Base-by-base conservation (phyloP, 2,113 vertebrate genomes). In the Marmota monax region DNA sequence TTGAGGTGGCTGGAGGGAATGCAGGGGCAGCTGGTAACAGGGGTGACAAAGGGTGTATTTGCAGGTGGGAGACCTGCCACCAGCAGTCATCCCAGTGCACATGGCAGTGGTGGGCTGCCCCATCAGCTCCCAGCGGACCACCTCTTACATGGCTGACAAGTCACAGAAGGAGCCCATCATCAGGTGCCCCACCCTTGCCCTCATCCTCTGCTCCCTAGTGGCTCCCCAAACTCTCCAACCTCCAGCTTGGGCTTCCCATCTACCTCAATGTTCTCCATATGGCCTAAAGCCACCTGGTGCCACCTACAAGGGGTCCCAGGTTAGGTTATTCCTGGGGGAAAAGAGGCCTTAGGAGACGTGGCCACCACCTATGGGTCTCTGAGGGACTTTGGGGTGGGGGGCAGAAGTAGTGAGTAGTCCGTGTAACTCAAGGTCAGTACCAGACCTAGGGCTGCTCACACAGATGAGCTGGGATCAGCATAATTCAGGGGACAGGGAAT, bases 101-200 rank as follows among this genome's bases (percentile, higher is more conserved):
- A 99, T 99, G 98, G 98, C 97, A 0, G 99, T 99, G 78, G 99
- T 98, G 96, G 99, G 99, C 92, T 99, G 99, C 91, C 99, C 99
- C 5, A 95, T 99, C 96, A 99, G 99, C 98, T 99, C 99, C 94
- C 99, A 98, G 98, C 98, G 99, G 98, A 99, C 98, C 9, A 99
- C 99, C 92, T 99, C 98, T 22, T 98, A 96, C 92, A 87, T 56
- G 2, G 58, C 94, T 5, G 95, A 98, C 4, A 94, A 94, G 82
- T 97, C 98, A 84, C 98, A 94, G 95, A 98, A 98, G 92, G 98
- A 98, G 42, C 99, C 99, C 0, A 37, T 96, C 22, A 97, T 99
- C 98, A 99, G 99, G 99, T 99, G 95, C 0, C 94, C 83, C 8
- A 0, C 27, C 18, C 53, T 83, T 20, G 0, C 9, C 45, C 61